Conservation (phyloP, 1,140 invertebrate species). For the Drosophila dunni region DNA sequence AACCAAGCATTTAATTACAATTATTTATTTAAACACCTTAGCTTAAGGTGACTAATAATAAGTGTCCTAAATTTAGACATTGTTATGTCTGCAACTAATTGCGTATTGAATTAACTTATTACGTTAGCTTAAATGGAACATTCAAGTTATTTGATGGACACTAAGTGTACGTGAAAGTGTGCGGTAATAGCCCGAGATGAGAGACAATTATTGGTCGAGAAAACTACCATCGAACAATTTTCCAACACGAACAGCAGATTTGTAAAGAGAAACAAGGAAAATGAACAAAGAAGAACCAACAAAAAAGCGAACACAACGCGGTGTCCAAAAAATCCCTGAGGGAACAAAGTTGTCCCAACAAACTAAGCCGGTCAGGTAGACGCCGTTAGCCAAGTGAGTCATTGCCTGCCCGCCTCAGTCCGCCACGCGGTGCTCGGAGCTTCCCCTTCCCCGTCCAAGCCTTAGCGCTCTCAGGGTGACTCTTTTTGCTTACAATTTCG, state of each 20-base stretch:
- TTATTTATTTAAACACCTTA: not conserved
- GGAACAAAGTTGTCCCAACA: conserved; percentile 19
- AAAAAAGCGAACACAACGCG: conserved; percentile 17
- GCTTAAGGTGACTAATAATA: not conserved
- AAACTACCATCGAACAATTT: conserved; percentile 7
- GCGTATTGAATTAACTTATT: conserved; percentile 4
- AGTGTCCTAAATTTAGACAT: not conserved
- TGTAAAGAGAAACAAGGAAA: conserved; percentile 12
- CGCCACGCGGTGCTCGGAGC: not conserved
- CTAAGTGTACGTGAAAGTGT: conserved; percentile 47
- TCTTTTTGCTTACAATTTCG: conserved; percentile 30
- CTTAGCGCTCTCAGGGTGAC: not conserved
- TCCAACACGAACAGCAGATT: not conserved
- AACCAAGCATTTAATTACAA: not conserved
- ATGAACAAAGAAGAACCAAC: not conserved
- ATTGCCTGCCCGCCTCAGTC: conserved; percentile 21
- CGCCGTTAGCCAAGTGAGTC: conserved; percentile 54
- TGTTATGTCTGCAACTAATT: not conserved
- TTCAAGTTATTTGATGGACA: conserved; percentile 31
- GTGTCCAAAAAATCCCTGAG: conserved; percentile 7
- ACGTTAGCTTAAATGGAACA: conserved; percentile 32
- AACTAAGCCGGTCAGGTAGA: conserved; percentile 48
- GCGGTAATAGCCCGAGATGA: conserved; percentile 10
- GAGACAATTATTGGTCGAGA: conserved; percentile 12
- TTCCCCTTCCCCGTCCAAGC: not conserved